Percentiles rank a stretch among this genome's conserved stretches.
Conservation (phyloP, 2,888 invertebrate genomes). For the Andrena flavipes region DNA sequence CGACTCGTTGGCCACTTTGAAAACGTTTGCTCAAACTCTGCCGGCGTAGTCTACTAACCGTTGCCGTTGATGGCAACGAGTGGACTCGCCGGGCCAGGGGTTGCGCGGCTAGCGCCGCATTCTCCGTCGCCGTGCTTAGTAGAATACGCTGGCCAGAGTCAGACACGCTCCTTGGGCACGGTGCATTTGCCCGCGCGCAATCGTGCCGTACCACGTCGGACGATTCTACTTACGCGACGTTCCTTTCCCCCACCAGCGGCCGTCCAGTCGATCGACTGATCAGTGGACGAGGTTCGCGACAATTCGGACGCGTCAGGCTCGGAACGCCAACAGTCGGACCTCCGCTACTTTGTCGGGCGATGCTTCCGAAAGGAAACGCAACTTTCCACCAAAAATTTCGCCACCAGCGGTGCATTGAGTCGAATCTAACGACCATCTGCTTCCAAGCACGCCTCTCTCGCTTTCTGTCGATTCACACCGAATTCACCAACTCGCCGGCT, state of each 20-base stretch:
- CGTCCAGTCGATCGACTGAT: background rate
- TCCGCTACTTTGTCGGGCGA: background rate
- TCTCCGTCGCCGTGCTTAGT: background rate
- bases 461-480: background rate
- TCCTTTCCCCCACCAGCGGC: background rate
- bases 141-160: no score
- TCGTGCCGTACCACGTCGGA: no score
- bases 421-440: constrained; percentile 53
- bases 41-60: background rate
- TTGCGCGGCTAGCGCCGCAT: background rate
- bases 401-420: constrained; percentile 19
- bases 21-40: background rate
- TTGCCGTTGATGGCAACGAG: no score
- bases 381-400: constrained; percentile 36
- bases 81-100: background rate
- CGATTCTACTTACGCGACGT: background rate
- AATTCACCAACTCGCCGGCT: constrained; percentile 4
- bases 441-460: background rate
- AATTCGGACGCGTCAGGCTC: background rate
- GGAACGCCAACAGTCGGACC: background rate
- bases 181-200: no score
- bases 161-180: no score
- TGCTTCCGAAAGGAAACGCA: constrained; percentile 17
- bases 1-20: constrained; percentile 1
- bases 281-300: background rate